These are phyloP conservation scores for Eretmochelys imbricata DNA, from an alignment of 2,113 vertebrate species.

Conservation along the genomic window DNA sequence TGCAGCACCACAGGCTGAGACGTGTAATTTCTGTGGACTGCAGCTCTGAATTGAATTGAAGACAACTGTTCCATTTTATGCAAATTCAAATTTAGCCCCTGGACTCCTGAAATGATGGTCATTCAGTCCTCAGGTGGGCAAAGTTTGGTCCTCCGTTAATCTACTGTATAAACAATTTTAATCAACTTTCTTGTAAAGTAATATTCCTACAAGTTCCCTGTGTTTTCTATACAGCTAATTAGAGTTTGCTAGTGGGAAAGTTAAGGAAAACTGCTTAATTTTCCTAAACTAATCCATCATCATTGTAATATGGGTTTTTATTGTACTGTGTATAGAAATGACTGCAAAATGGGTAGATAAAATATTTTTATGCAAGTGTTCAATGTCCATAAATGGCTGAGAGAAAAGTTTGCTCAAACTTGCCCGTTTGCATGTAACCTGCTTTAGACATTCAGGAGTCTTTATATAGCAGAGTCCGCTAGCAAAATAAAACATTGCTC, in stretches of 20 bases:
- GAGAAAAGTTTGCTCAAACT: neutral
- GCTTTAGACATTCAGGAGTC: conserved; percentile 12
- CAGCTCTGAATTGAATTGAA: neutral
- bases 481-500: conserved; percentile 1
- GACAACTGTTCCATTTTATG: neutral
- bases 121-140: neutral
- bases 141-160: neutral
- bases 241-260: neutral
- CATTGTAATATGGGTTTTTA: neutral
- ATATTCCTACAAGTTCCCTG: neutral
- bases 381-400: neutral
- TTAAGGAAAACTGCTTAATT: neutral
- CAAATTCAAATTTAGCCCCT: neutral
- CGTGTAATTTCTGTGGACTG: neutral
- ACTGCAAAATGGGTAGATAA: neutral
- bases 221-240: neutral
- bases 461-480: neutral
- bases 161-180: neutral
- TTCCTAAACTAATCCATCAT: neutral
- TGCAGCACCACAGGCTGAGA: neutral
- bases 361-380: neutral
- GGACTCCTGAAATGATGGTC: neutral
- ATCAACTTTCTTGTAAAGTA: neutral
- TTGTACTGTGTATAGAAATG: neutral
- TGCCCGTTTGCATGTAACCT: conserved; percentile 17